Base-by-base conservation (phyloP, 2,797 vertebrate genomes). In the Enteromius afrohamiltoni region DNA sequence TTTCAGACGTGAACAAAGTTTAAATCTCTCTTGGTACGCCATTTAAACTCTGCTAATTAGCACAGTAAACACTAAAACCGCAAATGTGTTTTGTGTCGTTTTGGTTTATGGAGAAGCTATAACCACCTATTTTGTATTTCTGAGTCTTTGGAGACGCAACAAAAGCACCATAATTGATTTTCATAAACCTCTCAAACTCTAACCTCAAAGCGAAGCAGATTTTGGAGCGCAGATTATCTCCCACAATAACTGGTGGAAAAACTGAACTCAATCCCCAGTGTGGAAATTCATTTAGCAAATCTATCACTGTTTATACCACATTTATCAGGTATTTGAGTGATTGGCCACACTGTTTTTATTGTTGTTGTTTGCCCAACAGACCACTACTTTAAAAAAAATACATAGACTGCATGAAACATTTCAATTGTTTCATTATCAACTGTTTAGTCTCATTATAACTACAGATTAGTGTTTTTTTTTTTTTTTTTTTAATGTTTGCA, bases 81-180 rank as follows among this genome's bases (percentile, higher is more conserved):
- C 45, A 45, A 23, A 58, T 47, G 29, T 45, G 55, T 67, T 75
- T 53, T 11, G 13, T 47, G 51, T 31, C 42, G 16, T 80, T 74
- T 67, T 75, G 29, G 62, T 71, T 77, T 51, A 81, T 71, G 64
- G 53, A 26, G 37, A 26, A n/a, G 65, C 51, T 49, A 40, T 60
- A 45, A 68, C 70, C 64, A 3, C 14, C 17, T 62, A 49, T 58
- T 70, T 42, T 45, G 79, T 45, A 9, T 77, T 77, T 77, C 34
- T 0, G 8, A n/a, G 23, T 81, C 79, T 60, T 81, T 47, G 16
- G 53, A 58, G 53, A 34, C 0, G 2, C 37, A 81, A 81, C 79
- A 81, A 81, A 60, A 62, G 68, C 11, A 34, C 17, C 16, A 31
- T 80, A 80, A 80, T 73, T 81, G 68, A 73, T 81, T 73, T 81